Evolutionary conservation across 2,797 vertebrate genomes (phyloP).

Genomic region (Crocodylus rhombifer): DNA sequence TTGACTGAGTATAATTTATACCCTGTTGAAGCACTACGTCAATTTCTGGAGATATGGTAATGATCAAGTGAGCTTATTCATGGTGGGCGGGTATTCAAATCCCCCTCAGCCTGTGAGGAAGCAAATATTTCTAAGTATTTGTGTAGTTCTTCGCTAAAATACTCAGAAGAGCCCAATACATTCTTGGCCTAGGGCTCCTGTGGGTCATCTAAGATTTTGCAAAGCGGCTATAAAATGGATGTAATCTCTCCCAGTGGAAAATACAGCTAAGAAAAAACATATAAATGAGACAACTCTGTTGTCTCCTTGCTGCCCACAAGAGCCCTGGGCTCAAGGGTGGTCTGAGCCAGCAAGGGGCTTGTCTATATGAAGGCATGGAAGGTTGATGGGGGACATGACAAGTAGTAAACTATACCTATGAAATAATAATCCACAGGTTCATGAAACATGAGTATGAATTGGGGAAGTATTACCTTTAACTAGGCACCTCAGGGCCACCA

Average conservation of each 20-base stretch:
- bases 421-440: background rate
- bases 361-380: background rate
- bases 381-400: background rate
- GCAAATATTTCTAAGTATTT: background rate
- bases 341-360: background rate
- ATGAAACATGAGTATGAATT: background rate
- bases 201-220: accelerated
- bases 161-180: background rate
- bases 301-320: accelerated
- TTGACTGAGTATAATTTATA: background rate
- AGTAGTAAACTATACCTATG: background rate
- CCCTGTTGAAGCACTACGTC: background rate
- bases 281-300: background rate
- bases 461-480: accelerated
- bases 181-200: background rate
- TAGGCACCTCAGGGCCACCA: background rate
- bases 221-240: background rate
- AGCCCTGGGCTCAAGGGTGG: background rate
- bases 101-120: background rate
- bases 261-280: background rate
- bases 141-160: background rate
- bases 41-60: background rate
- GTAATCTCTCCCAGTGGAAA: accelerated
- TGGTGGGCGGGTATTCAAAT: background rate
- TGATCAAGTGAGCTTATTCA: accelerated